Evolutionary conservation across 2,113 vertebrate species (phyloP).

Genomic region (Serinus canaria): DNA sequence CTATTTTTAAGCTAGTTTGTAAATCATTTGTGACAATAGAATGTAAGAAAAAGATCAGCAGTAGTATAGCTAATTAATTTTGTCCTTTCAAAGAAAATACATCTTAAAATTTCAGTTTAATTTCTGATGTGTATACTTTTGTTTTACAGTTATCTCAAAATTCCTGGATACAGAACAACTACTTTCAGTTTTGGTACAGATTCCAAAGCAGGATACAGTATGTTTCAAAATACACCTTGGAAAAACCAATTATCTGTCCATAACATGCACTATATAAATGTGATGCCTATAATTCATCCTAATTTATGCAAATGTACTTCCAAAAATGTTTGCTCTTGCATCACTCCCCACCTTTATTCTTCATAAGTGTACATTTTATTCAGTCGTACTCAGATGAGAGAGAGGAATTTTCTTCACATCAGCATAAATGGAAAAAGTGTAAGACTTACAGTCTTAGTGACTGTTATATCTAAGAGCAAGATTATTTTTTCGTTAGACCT

Average conservation of each 20-base stretch:
- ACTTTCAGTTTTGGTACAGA: constrained; percentile 91
- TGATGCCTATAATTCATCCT: not conserved
- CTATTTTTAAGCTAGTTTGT: not conserved
- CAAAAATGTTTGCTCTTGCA: not conserved
- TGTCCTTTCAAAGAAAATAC: not conserved
- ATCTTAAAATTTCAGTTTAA: not conserved
- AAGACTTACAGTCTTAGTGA: not conserved
- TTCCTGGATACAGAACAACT: constrained; percentile 96
- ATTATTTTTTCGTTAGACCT: not conserved
- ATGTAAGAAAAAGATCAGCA: not conserved
- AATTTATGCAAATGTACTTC: not conserved
- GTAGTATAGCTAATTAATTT: not conserved
- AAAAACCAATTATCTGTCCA: not conserved
- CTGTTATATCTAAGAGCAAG: not conserved
- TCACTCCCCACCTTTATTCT: not conserved
- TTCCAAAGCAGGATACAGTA: constrained; percentile 97
- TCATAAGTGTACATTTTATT: not conserved
- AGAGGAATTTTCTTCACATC: not conserved
- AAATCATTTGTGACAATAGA: not conserved
- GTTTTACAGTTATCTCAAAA: constrained; percentile 85
- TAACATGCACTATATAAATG: not conserved
- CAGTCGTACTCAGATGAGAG: not conserved
- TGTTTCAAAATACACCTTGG: constrained; percentile 18
- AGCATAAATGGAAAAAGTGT: not conserved
- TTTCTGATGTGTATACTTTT: constrained; percentile 23